Conservation (phyloP, 2,888 invertebrate genomes). For the Agrochola circellaris region DNA sequence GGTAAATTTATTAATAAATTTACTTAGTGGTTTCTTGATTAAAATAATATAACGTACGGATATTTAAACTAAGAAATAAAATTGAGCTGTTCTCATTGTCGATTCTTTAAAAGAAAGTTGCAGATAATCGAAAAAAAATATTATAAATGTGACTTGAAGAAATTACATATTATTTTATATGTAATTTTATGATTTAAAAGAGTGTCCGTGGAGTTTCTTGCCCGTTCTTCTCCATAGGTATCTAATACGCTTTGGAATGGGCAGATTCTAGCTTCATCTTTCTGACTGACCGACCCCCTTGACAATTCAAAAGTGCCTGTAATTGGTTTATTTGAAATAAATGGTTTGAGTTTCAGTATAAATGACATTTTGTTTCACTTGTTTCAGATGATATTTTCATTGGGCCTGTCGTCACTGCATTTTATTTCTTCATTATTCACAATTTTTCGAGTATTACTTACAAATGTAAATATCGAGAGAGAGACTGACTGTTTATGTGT, state of each 20-base stretch:
- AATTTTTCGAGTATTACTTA: not conserved
- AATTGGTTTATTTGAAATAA: too few species aligned
- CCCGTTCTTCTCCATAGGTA: too few species aligned
- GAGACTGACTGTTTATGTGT: not conserved
- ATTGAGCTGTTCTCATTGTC: not conserved
- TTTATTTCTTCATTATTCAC: not conserved
- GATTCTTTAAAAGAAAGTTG: not conserved
- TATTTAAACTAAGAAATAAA: not conserved
- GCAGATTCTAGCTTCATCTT: too few species aligned
- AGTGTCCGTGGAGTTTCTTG: too few species aligned
- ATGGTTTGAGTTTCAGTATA: too few species aligned
- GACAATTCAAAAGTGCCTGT: too few species aligned
- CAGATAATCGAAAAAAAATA: too few species aligned
- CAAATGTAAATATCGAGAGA: not conserved
- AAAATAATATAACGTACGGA: not conserved
- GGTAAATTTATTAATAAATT: not conserved
- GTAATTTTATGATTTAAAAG: too few species aligned
- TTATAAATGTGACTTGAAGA: not conserved
- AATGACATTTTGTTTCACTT: not conserved
- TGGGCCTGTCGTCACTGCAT: not conserved
- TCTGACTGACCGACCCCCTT: too few species aligned
- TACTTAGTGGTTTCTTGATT: not conserved
- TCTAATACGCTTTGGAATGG: too few species aligned
- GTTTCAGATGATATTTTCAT: slow-evolving; percentile 6
- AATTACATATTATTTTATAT: not conserved